Percentiles rank a stretch among this genome's conserved stretches.
phyloP scores from a whole-genome alignment of 2,113 vertebrate species.

The Eleginops maclovinus region DNA sequence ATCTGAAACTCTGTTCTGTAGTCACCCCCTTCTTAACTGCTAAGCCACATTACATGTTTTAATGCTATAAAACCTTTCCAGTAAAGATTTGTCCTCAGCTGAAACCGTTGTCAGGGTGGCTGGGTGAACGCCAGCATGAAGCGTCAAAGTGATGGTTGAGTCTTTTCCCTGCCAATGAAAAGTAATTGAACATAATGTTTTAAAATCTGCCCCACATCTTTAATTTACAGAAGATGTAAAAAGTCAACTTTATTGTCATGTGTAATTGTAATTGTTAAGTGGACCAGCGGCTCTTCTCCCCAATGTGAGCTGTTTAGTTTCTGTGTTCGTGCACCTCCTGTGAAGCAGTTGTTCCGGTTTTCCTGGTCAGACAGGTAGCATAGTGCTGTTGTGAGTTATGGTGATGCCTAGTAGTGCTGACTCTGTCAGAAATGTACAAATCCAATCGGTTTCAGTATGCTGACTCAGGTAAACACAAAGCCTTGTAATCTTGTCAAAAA shows the following conservation, averaged over 20 bases:
- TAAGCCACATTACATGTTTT: slow-evolving; percentile 4
- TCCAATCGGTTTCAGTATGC: slow-evolving; percentile 11
- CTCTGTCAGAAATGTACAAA: slow-evolving; percentile 45
- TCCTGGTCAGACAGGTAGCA: slow-evolving; percentile 65
- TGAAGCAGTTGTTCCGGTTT: slow-evolving; percentile 45
- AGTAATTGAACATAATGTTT: no score
- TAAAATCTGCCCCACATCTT: no score
- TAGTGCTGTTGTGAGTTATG: slow-evolving; percentile 31
- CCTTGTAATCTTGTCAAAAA: slow-evolving; percentile 3
- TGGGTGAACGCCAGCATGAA: no score
- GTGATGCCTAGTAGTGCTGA: slow-evolving; percentile 37
- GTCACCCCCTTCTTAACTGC: neutral
- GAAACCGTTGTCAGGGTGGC: neutral
- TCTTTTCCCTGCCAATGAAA: no score
- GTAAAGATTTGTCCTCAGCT: neutral
- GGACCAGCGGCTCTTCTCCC: slow-evolving; percentile 12
- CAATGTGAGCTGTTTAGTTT: slow-evolving; percentile 36
- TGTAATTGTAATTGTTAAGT: neutral
- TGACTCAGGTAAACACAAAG: slow-evolving; percentile 49
- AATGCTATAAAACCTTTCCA: neutral
- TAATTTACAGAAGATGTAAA: no score
- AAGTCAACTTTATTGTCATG: no score
- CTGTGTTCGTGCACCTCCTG: neutral
- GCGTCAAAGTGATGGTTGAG: no score
- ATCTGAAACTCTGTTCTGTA: neutral